Percentiles rank a stretch among this genome's conserved stretches.
Evolutionary conservation across 2,888 invertebrate genomes (phyloP).

Genomic region (Macrophya alboannulata): DNA sequence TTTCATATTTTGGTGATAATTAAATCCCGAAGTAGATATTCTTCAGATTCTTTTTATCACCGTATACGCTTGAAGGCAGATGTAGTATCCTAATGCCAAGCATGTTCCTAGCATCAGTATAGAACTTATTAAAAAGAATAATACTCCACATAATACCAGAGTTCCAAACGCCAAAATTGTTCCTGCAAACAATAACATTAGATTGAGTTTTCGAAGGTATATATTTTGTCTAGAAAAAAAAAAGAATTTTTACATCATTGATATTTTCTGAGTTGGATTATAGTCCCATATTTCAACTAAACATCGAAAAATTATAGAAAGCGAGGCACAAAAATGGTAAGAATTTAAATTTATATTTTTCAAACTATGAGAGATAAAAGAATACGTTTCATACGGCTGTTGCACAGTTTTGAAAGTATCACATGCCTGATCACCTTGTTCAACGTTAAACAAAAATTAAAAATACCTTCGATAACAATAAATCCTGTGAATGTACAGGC

Average conservation of each 20-base stretch:
- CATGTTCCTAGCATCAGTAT: slow-evolving; percentile 60
- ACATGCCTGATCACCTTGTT: neutral
- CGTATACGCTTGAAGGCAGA: slow-evolving; percentile 37
- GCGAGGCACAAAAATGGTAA: too few species aligned
- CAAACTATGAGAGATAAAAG: neutral
- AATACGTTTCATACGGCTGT: neutral
- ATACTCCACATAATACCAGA: slow-evolving; percentile 61
- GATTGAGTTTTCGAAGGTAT: neutral
- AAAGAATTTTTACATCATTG: neutral
- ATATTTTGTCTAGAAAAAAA: neutral
- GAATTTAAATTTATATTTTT: neutral
- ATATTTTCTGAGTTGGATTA: neutral
- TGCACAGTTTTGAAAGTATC: neutral
- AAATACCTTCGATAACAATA: slow-evolving; percentile 66
- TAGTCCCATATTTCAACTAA: neutral
- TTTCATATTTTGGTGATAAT: neutral
- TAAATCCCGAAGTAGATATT: neutral
- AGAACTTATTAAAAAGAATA: slow-evolving; percentile 60
- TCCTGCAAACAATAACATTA: slow-evolving; percentile 60
- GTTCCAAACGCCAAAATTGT: slow-evolving; percentile 62
- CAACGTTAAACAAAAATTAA: neutral
- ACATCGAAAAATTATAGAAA: too few species aligned
- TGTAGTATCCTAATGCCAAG: slow-evolving; percentile 56
- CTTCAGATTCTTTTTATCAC: slow-evolving; percentile 28
- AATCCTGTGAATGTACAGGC: slow-evolving; percentile 65